phyloP scores from a whole-genome alignment of 2,113 vertebrate species.

The Brachyhypopomus occidentalis region DNA sequence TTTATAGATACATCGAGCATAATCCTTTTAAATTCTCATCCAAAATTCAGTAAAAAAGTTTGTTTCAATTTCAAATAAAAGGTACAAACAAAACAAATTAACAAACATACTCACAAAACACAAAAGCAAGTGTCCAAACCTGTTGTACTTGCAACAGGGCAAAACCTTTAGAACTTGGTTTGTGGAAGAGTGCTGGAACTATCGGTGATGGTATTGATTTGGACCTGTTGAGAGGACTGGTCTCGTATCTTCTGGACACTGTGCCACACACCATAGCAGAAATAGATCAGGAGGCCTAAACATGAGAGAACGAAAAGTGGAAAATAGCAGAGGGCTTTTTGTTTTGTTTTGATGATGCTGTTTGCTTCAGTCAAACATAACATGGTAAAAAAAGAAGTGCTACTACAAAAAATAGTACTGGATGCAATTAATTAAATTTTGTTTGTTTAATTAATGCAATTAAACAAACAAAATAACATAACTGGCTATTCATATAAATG shows the following conservation, averaged over 20 bases:
- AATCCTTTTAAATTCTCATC: too few relatives aligned
- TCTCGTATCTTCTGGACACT: conserved; percentile 73
- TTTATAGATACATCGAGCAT: neutral
- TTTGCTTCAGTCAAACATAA: neutral
- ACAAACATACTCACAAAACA: neutral
- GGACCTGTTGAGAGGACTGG: conserved; percentile 33
- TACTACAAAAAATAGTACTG: too few relatives aligned
- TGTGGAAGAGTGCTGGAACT: neutral
- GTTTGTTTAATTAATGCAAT: too few relatives aligned
- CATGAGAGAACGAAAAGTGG: neutral
- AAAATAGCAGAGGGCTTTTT: neutral
- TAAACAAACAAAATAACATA: too few relatives aligned
- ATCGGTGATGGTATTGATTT: conserved; percentile 42
- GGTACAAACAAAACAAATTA: too few relatives aligned
- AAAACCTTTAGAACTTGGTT: conserved; percentile 46
- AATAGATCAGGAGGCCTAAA: conserved; percentile 83
- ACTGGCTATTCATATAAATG: too few relatives aligned
- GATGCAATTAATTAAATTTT: too few relatives aligned
- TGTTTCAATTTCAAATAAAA: too few relatives aligned
- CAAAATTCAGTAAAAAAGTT: neutral
- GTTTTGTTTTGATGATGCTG: neutral
- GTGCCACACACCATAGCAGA: conserved; percentile 80
- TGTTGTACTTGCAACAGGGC: neutral
- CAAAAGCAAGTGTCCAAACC: neutral
- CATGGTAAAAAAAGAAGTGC: too few relatives aligned